Base-by-base conservation (phyloP, 2,113 vertebrate genomes). In the Apeltes quadracus region DNA sequence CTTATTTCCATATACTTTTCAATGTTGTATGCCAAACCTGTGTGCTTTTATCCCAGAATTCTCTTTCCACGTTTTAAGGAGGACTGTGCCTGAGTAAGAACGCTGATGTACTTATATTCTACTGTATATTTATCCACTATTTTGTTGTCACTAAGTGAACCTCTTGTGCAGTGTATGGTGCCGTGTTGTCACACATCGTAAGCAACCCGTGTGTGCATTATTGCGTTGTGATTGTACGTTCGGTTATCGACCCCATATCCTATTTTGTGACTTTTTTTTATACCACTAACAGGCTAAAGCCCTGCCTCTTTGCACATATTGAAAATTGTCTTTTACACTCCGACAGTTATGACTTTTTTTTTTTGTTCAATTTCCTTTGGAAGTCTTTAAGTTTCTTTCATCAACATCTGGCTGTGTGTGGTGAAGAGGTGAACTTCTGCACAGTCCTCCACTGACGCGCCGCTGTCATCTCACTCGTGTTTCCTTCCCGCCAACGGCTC, bases 131-230 rank as follows among this genome's bases (percentile, higher is more conserved):
- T 89, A 83, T 82, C 67, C 80, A 83, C 84, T 89, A 74, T 82
- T 87, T 90, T 85, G 58, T 75, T 39, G 87, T 88, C 90, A 91
- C 88, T 72, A 89, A 92, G 87, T 91, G 87, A 92, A 88, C 84
- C 90, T 91, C 84, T 86, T 87, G 90, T 92, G 91, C 86, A 83
- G 91, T 92, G 90, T 89, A 86, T 64, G 82, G 91, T 91, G 90
- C 79, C 78, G 90, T 91, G 91, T 88, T 73, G 81, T 92, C 90
- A 87, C 88, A 90, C 85, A 90, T 89, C 89, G 82, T 90, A 78
- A 84, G 68, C 84, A 79, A 76, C 81, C 74, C 83, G 62, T 83
- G 76, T 89, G 83, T 88, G 83, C 79, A 78, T 91, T 89, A 76
- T 84, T 87, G 84, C 78, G 85, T 89, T 89, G 85, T 89, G 85